Evolutionary conservation across 2,113 vertebrate genomes (phyloP), one percentile per base, ranked within the genome.

Genomic region (Proteles cristata): DNA sequence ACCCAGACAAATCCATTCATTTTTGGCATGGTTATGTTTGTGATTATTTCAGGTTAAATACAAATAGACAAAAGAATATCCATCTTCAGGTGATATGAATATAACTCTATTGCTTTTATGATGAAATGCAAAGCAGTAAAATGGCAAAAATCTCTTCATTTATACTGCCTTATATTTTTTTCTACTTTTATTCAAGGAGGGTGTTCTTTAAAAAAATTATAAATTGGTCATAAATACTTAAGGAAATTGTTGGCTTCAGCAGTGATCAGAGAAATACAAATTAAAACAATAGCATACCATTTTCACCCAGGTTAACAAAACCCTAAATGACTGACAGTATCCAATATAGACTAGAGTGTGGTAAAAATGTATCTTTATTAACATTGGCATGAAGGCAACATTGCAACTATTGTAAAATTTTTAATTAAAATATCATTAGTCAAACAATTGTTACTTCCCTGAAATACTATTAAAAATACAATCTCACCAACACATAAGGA

Each of bases 151-250:
- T 74, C 88, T 66, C 90, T 87, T 96, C 4, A 12, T 26, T 74
- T 94, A 55, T n/a, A 93, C 55, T 92, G 55, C 26, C 96, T 3
- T 65, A 87, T 85, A 65, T 73, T 23, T 39, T n/a, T 94, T 93
- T 94, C 45, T 48, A 50, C 11, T 81, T 93, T 93, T 90, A 95
- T 39, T 84, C 87, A 95, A 76, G 73, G 50, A 74, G 91, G 25
- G 39, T 97, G 97, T 58, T 98, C 96, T 93, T 95, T 66, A 43
- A 94, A 90, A 98, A 95, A 19, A 97, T 96, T 98, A 94, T 63
- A 88, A 90, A 96, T 45, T 26, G 45, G 65, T 66, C 11, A 71
- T 21, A 87, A 85, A 90, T 28, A 69, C 33, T 66, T 93, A 28
- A 58, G 90, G 89, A 87, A 21, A 66, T 50, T 2, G 35, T 45